A percentile compares a stretch with the other conserved stretches of the same genome.
Conservation (phyloP, 2,888 invertebrate genomes). For the Eupithecia pulchellata region DNA sequence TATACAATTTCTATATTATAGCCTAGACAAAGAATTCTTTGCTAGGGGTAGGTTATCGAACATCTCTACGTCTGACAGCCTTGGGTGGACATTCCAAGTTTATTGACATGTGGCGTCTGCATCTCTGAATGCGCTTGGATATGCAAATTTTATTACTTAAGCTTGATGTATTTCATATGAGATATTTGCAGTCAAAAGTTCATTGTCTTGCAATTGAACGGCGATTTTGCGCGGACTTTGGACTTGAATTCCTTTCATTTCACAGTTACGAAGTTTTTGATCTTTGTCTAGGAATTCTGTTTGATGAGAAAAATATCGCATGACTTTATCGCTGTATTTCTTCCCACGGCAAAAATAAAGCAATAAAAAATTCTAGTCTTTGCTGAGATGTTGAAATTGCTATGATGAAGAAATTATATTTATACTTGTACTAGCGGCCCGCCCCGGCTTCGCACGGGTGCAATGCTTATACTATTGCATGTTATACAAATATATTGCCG, state of each 20-base stretch:
- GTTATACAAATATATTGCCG: no score
- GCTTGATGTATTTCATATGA: constrained; percentile 31
- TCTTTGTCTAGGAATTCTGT: background rate
- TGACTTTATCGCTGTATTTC: background rate
- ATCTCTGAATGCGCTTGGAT: constrained; percentile 37
- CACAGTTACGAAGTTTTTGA: background rate
- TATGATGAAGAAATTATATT: no score
- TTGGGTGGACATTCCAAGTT: constrained; percentile 43
- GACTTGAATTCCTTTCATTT: constrained; percentile 11
- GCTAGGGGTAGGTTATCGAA: constrained; percentile 5
- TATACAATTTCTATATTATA: background rate
- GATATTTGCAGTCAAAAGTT: constrained; percentile 34
- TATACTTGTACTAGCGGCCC: no score
- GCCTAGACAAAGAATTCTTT: background rate
- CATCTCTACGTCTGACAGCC: constrained; percentile 19
- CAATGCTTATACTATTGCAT: no score
- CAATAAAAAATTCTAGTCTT: no score
- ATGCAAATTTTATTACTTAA: constrained; percentile 41
- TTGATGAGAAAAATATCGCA: background rate
- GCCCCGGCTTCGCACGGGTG: no score
- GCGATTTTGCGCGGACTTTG: constrained; percentile 5
- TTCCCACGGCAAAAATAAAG: background rate
- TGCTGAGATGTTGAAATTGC: no score
- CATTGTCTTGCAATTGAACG: constrained; percentile 33
- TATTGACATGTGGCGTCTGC: constrained; percentile 45